Base-by-base conservation (phyloP, 2,888 invertebrate genomes). In the Tanypteryx hageni region DNA sequence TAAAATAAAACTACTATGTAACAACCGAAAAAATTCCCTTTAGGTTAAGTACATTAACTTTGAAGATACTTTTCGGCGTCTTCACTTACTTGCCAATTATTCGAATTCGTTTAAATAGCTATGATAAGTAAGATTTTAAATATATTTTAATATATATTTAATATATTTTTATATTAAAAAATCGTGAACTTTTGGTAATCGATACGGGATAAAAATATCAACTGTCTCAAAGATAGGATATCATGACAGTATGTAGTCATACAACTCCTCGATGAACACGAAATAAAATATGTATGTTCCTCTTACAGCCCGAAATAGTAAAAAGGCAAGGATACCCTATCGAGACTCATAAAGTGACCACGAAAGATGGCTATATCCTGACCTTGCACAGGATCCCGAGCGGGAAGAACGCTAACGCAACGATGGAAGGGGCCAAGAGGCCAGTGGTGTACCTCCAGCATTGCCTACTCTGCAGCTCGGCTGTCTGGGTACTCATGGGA, bases 401-500 rank as follows among this genome's bases (percentile, higher is more conserved):
- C 14, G 58, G 27, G 16, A 27, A 44, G 14, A 8, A 44, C 16
- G 95, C 3, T 94, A 94, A 14, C 95, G 95, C 93, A 93, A 64
- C 58, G 22, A 96, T 96, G 0, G 96, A 96, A 44, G 96, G 96
- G 0, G 95, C 95, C 4, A 95, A 61, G 22, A 96, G 95, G 93
- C 96, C 96, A 0, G 95, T 96, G 0, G 96, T 97, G 0, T 95
- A 97, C 18, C 92, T 97, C 57, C 96, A 97, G 94, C 97, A 97
- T 93, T 97, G 98, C 0, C 95, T 98, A 0, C 94, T 98, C 31
- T 96, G 96, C 76, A 97, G 97, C 10, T 97, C 98, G 0, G 96
- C 97, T 10, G 97, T 97, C 93, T 98, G 97, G 96, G 95, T 98
- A 2, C 95, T 97, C 92, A 96, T 97, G 95, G 97, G 97, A 0